Base-by-base conservation (phyloP, 2,888 invertebrate species). In the Agrotis ipsilon region DNA sequence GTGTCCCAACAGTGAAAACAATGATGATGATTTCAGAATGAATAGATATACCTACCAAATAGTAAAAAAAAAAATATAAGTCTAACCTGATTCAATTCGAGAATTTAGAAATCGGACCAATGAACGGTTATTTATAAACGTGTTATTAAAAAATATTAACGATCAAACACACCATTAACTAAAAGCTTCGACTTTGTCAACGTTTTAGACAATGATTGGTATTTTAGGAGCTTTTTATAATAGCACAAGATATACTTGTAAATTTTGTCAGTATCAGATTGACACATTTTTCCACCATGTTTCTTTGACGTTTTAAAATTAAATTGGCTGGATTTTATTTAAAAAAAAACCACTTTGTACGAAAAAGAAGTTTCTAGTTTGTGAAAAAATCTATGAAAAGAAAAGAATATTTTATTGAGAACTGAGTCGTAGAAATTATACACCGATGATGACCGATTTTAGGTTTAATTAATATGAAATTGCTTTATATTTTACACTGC, bases 151-250 rank as follows among this genome's bases (percentile, higher is more conserved):
- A 72, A 43, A 32, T 59, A 54, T 21, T 14, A 49, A 57, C 59
- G 52, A 68, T 63, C 64, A 68, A 79, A 78, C 49, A 68, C 73
- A 79, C 83, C 81, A 57, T 74, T 60, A 57, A 60, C 58, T 45
- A 68, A 51, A 21, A 81, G 66, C 6, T 80, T 69, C 67, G 70
- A 39, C 61, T 78, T 58, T 75, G 84, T 87, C 61, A 88, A 68
- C 85, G 89, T 88, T 32, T 6, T 86, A 75, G 27, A 62, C 32
- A 86, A 74, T 86, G 86, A 88, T 87, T 87, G 69, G 73, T 84
- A 74, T 58, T 80, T 83, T 81, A 82, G 71, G 64, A 72, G 27
- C 72, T 65, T 82, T 86, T 83, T 78, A 65, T 54, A 67, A 68
- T 68, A 74, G 72, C 45, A 74, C 78, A 79, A 81, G 68, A 68